Conservation (phyloP, 2,888 invertebrate genomes). For the Charanyca ferruginea region DNA sequence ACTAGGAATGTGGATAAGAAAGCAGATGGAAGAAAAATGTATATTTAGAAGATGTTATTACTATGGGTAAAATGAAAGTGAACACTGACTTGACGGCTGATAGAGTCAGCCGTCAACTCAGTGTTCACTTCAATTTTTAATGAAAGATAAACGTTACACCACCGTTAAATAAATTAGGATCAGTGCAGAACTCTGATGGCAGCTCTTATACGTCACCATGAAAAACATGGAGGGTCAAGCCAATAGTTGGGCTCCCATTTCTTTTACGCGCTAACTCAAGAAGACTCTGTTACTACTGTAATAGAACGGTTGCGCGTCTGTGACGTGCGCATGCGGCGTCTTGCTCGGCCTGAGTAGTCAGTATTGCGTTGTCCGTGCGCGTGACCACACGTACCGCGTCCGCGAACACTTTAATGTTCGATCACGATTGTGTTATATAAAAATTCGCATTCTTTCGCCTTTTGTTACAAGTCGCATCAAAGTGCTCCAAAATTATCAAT, state of each 20-base stretch:
- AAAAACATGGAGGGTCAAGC: constrained; percentile 39
- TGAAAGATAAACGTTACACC: neutral
- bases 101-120: no score
- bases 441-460: constrained; percentile 69
- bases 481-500: constrained; percentile 60
- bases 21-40: no score
- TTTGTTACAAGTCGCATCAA: constrained; percentile 56
- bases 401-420: constrained; percentile 57
- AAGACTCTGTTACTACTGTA: constrained; percentile 68
- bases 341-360: constrained; percentile 79
- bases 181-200: neutral
- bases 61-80: neutral
- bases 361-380: constrained; percentile 78
- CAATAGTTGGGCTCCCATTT: constrained; percentile 56
- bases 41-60: no score
- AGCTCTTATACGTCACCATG: neutral
- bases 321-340: constrained; percentile 64
- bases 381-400: constrained; percentile 72
- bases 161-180: neutral
- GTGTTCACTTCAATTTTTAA: no score
- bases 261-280: constrained; percentile 64
- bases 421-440: constrained; percentile 79
- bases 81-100: neutral
- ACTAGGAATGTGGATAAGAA: no score
- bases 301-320: constrained; percentile 66